Evolutionary conservation across 2,888 invertebrate genomes (phyloP).

Genomic region (Aricia artaxerxes): DNA sequence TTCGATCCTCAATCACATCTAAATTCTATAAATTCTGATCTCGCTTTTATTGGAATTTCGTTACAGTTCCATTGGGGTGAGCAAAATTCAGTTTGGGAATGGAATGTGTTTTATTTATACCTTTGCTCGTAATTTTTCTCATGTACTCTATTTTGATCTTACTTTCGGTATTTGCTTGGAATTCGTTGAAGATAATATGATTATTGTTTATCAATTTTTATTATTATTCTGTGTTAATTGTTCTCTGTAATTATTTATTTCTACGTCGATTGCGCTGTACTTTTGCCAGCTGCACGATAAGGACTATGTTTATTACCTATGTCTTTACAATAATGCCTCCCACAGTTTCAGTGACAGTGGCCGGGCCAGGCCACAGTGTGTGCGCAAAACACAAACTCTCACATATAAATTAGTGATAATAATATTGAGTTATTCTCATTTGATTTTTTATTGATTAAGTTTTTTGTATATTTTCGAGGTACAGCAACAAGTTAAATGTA

Average conservation of each 20-base stretch:
- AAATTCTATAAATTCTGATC: constrained; percentile 29
- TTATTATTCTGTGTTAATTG: not conserved
- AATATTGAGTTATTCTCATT: not conserved
- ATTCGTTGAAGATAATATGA: not conserved
- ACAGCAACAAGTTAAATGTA: not conserved
- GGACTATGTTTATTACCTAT: not conserved
- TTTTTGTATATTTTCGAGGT: too few species aligned
- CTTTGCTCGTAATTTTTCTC: constrained; percentile 6
- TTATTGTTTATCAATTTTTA: not conserved
- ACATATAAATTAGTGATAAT: not conserved
- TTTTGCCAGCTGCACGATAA: too few species aligned
- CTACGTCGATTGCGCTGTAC: too few species aligned
- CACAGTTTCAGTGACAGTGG: not conserved
- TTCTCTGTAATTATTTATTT: not conserved
- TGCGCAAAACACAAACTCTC: not conserved
- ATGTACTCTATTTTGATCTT: not conserved
- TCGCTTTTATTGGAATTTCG: constrained; percentile 28
- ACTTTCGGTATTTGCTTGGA: not conserved
- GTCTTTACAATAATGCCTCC: not conserved
- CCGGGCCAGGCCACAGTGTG: not conserved
- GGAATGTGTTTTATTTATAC: constrained; percentile 25
- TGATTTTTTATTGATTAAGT: not conserved
- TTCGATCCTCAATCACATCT: constrained; percentile 29
- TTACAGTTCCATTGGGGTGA: constrained; percentile 8
- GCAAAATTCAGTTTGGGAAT: not conserved